Percentiles rank a stretch among this genome's conserved stretches.
Evolutionary conservation across 1,140 invertebrate species (phyloP).

Genomic region (Drosophila aff.): DNA sequence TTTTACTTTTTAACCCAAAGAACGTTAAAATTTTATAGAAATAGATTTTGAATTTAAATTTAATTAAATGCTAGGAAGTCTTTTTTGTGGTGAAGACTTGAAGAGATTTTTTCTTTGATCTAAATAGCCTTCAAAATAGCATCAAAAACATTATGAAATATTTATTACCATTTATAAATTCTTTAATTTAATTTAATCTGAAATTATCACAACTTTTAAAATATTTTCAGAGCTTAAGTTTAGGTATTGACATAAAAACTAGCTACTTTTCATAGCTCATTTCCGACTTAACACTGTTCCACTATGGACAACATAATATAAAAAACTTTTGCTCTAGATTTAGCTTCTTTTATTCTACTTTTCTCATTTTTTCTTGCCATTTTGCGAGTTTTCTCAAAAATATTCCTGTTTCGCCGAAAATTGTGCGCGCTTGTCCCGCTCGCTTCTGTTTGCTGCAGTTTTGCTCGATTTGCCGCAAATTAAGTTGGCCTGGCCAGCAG

Average conservation of each 20-base stretch:
- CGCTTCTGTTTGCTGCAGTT: conserved; percentile 70
- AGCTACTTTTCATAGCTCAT: background rate
- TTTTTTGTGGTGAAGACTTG: no score
- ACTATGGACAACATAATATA: conserved; percentile 16
- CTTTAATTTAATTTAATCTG: background rate
- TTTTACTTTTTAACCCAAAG: no score
- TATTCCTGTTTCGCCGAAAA: conserved; percentile 22
- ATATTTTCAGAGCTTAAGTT: background rate
- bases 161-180: background rate
- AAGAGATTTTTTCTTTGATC: background rate
- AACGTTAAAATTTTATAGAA: background rate
- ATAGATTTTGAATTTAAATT: background rate
- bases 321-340: conserved; percentile 32
- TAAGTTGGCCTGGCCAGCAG: conserved; percentile 74
- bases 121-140: no score
- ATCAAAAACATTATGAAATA: background rate
- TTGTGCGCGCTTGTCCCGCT: conserved; percentile 25
- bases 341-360: conserved; percentile 8
- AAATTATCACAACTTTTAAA: background rate
- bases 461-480: conserved; percentile 80
- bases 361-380: background rate
- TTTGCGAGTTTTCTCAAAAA: conserved; percentile 27
- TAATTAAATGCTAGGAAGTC: no score
- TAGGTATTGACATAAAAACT: background rate
- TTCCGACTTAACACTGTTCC: background rate